These are phyloP conservation scores for Stenurella melanura DNA, from an alignment of 2,888 invertebrate species.

Conservation along the genomic window DNA sequence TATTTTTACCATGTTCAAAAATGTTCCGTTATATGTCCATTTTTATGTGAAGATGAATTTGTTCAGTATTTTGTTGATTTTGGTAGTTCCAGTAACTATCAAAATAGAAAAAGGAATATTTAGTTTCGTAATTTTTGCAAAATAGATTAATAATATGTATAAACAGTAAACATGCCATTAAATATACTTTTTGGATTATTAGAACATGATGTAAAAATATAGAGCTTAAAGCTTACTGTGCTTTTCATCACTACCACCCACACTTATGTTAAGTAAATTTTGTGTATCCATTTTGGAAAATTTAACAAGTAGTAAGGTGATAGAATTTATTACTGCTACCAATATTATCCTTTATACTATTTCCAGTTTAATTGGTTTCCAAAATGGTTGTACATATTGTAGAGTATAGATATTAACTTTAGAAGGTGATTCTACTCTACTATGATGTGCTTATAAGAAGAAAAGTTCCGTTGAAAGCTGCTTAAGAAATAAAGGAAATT, in stretches of 20 bases:
- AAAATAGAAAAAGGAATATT: no score
- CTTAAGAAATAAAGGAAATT: no score
- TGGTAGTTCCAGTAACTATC: no score
- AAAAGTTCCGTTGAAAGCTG: no score
- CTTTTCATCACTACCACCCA: neutral
- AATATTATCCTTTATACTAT: neutral
- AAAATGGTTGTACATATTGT: neutral
- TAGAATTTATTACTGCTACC: neutral
- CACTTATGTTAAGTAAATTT: neutral
- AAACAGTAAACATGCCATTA: neutral
- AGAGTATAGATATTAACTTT: neutral
- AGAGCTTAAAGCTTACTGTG: neutral
- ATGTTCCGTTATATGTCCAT: neutral
- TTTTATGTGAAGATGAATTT: neutral
- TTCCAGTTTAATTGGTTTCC: neutral
- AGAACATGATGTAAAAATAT: conserved; percentile 3
- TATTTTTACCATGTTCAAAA: neutral
- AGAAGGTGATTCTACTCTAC: neutral
- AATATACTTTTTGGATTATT: neutral
- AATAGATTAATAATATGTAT: no score
- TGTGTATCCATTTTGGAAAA: neutral
- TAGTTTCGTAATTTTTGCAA: no score
- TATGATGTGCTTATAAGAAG: no score
- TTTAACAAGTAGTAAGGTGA: neutral
- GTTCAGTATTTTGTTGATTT: no score